Base-by-base conservation (phyloP, 2,113 vertebrate species). In the Hippoglossus stenolepis region DNA sequence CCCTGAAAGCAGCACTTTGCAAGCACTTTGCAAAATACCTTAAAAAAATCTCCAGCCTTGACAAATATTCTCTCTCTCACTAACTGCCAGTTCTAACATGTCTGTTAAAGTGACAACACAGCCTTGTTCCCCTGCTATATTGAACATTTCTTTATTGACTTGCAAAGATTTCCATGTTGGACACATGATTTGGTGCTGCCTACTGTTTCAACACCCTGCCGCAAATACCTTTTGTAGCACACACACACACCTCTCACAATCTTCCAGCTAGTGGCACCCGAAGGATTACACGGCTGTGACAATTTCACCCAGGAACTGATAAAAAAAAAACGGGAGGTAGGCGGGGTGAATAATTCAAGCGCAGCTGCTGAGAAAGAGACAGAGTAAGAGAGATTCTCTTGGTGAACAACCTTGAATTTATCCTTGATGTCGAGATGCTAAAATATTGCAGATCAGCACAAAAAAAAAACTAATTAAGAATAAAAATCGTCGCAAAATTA, bases 1-100 rank as follows among this genome's bases (percentile, higher is more conserved):
- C 83, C 85, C 80, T 86, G 86, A 89, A 90, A 90, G 87, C 81
- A 89, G 84, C 91, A 88, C 85, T 90, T 84, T 88, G 82, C 77
- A 56, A 77, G 80, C 90, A 83, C 86, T 89, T 87, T 87, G 73
- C 70, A 80, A 89, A 92, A 90, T 57, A 89, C 76, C 77, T 82
- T 72, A 60, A 75, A 87, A 54, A 20, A 54, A 57, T 53, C 64
- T 77, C 20, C 80, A 64, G 73, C 81, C 79, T 73, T 75, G 58
- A 75, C 79, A 80, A 85, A 83, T 23, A 63, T 73, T 80, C 70
- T 65, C 66, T 58, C 75, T 79, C 72, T 70, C 66, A 53, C 43
- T 56, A 67, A 86, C 80, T 74, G 85, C 82, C 85, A 83, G 73
- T 82, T 84, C 78, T 26, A 80, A 80, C 82, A 72, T 65, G 81